Evolutionary conservation across 2,888 invertebrate genomes (phyloP).

Genomic region (Tineola bisselliella): DNA sequence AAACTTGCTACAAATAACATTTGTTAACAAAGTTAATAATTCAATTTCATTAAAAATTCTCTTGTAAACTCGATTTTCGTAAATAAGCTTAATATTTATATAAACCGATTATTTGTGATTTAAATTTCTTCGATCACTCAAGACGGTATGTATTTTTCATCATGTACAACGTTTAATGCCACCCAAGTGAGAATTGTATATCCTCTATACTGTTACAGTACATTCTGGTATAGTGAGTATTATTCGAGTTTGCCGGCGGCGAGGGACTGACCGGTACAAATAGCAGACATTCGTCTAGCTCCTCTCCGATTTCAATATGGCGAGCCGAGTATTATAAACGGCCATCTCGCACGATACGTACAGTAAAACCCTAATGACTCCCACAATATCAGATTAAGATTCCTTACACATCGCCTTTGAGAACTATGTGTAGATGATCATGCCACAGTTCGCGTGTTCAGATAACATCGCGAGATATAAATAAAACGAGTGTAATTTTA

Average conservation of each 20-base stretch:
- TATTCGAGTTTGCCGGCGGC: slow-evolving; percentile 26
- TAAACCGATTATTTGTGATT: neutral
- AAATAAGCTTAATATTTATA: too few species aligned
- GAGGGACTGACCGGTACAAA: slow-evolving; percentile 38
- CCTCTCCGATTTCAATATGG: slow-evolving; percentile 33
- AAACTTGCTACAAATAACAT: slow-evolving; percentile 27
- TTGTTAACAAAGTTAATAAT: slow-evolving; percentile 36
- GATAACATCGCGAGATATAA: neutral
- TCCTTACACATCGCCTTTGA: neutral
- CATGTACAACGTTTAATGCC: neutral
- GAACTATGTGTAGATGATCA: neutral
- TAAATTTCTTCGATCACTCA: neutral
- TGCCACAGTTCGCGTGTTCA: neutral
- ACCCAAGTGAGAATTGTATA: slow-evolving; percentile 8
- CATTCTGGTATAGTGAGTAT: neutral
- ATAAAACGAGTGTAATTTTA: neutral
- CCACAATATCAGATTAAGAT: neutral
- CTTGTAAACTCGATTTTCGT: too few species aligned
- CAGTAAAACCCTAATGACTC: neutral
- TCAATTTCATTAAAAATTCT: neutral
- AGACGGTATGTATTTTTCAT: neutral
- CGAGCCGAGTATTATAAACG: neutral
- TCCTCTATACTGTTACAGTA: neutral
- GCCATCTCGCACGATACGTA: neutral
- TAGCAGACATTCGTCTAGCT: slow-evolving; percentile 36